Percentiles rank a stretch among this genome's conserved stretches.
These are phyloP conservation scores for Lamprologus tigripictilis DNA, from an alignment of 2,113 vertebrate genomes.

Conservation along the genomic window DNA sequence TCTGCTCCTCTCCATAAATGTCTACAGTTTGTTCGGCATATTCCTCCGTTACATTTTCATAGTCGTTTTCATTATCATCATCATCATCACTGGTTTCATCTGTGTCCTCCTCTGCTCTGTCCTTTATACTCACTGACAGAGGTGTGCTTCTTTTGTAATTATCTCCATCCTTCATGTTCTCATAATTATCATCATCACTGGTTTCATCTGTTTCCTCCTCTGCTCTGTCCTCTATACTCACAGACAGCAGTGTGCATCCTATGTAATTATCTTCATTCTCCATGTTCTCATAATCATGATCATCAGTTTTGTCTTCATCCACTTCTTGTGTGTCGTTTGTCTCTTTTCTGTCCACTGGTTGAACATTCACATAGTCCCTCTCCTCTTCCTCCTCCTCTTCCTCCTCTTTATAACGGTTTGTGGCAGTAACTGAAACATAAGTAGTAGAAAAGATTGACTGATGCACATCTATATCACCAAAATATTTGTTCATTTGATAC, in stretches of 20 bases:
- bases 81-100: fast-evolving
- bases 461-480: background rate
- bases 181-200: too few species aligned
- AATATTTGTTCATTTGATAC: background rate
- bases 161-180: too few species aligned
- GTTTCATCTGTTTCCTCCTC: fast-evolving
- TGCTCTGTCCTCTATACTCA: fast-evolving
- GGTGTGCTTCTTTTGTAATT: fast-evolving
- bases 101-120: too few species aligned
- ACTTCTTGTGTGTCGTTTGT: background rate
- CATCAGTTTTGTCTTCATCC: background rate
- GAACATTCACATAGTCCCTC: background rate
- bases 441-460: background rate
- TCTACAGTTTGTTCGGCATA: background rate
- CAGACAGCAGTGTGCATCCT: background rate
- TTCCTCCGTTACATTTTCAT: background rate
- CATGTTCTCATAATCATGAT: background rate
- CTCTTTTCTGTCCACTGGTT: background rate
- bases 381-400: background rate
- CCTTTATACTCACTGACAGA: fast-evolving
- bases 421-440: background rate
- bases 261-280: background rate
- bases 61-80: background rate
- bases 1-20: background rate
- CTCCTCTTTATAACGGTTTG: background rate